A percentile compares a stretch with the other conserved stretches of the same genome.
phyloP scores from a whole-genome alignment of 2,797 vertebrate species.

The Macroramphosus scolopax region DNA sequence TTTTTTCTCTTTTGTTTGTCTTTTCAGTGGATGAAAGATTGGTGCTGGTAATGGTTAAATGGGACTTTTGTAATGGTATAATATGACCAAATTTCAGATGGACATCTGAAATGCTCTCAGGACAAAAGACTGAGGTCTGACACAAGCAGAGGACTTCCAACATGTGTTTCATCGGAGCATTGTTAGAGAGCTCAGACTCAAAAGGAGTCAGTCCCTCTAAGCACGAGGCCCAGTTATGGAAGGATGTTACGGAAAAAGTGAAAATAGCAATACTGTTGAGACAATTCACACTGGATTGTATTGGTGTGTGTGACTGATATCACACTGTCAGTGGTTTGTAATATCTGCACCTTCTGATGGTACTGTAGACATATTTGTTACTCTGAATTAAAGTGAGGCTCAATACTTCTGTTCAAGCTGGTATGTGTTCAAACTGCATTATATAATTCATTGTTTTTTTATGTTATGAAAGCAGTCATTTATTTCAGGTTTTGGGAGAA shows the following conservation, averaged over 20 bases:
- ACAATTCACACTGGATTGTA: conserved; percentile 61
- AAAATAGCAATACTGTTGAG: conserved; percentile 80
- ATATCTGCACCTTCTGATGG: conserved; percentile 70
- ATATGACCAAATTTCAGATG: conserved; percentile 72
- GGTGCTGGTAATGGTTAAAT: conserved; percentile 41
- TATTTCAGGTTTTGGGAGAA: not conserved
- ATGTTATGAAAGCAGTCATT: not conserved
- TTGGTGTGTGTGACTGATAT: conserved; percentile 49
- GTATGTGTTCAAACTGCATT: conserved; percentile 7
- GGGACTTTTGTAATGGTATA: conserved; percentile 52
- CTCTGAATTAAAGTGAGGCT: conserved; percentile 68
- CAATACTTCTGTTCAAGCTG: conserved; percentile 37
- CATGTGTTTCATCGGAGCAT: conserved; percentile 36
- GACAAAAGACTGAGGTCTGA: conserved; percentile 50
- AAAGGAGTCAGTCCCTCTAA: conserved; percentile 35
- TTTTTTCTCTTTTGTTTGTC: conserved; percentile 56
- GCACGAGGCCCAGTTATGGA: conserved; percentile 29
- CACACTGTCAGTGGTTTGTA: conserved; percentile 62
- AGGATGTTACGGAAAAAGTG: conserved; percentile 41
- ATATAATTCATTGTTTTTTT: conserved; percentile 2
- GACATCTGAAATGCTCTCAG: conserved; percentile 66
- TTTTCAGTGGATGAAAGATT: conserved; percentile 48
- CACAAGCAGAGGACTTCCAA: conserved; percentile 52
- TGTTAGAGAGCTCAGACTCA: conserved; percentile 23
- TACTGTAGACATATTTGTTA: conserved; percentile 68